Conservation (phyloP, 2,113 vertebrate genomes). For the Gambusia affinis region DNA sequence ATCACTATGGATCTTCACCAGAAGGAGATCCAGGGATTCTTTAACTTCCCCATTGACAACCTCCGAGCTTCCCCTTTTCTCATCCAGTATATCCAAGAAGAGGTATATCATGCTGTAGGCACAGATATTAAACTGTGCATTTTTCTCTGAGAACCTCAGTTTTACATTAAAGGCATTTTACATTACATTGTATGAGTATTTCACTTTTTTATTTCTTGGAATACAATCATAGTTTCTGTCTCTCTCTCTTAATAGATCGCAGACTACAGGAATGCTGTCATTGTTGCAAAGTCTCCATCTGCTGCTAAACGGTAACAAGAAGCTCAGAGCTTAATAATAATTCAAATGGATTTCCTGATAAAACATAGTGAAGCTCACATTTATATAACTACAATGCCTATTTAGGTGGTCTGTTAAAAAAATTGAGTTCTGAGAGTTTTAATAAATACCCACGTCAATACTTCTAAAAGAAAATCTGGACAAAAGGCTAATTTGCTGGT, state of each 20-base stretch:
- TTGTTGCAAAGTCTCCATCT: conserved; percentile 96
- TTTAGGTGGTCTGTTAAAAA: too few relatives aligned
- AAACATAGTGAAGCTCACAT: too few relatives aligned
- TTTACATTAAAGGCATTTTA: not conserved
- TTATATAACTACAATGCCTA: too few relatives aligned
- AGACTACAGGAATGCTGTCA: conserved; percentile 97
- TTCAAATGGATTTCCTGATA: too few relatives aligned
- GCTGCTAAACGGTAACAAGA: conserved; percentile 93
- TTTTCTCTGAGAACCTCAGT: not conserved
- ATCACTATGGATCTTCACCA: conserved; percentile 99
- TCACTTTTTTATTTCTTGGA: not conserved
- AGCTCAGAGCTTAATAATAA: too few relatives aligned
- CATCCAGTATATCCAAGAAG: conserved; percentile 96
- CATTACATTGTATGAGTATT: not conserved
- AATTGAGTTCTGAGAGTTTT: too few relatives aligned
- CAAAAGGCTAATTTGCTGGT: too few relatives aligned
- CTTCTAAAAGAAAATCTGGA: too few relatives aligned
- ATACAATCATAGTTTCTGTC: not conserved
- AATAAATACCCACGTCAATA: too few relatives aligned
- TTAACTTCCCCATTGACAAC: conserved; percentile 93
- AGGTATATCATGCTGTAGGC: conserved; percentile 75
- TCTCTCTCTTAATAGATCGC: conserved; percentile 83
- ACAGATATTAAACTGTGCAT: not conserved
- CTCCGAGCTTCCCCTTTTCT: conserved; percentile 93
- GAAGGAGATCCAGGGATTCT: conserved; percentile 98